Evolutionary conservation across 2,888 invertebrate genomes (phyloP), one percentile per base, ranked within the genome.

Genomic region (Clusia tigrina): DNA sequence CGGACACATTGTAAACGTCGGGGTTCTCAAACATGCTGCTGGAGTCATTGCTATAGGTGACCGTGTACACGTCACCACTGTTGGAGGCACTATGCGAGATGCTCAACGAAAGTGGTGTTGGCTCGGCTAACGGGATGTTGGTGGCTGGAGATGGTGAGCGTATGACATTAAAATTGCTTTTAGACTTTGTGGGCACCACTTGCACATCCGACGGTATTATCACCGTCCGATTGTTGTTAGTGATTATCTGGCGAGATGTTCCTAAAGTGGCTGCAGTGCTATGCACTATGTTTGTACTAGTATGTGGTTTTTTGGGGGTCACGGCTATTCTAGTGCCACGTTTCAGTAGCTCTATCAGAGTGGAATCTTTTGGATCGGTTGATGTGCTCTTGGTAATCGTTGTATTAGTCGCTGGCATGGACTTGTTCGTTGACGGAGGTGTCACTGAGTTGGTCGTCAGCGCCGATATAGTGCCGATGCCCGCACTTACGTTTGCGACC

Each of bases 301-400:
- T 69, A 77, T 89, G 88, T 90, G 86, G 83, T 92, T 93, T 77
- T 66, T 76, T 76, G 54, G 25, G 17, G 60, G 79, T 78, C 18
- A 93, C 92, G 42, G 89, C 88, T 81, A 88, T 87, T 84, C 88
- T 90, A 22, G 87, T 85, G 52, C 89, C 89, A 67, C 90, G 87
- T 83, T 92, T 93, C 55, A 93, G 85, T 61, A 93, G 86, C 81
- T 92, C 93, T 67, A 92, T 92, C 51, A 93, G 85, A 2, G 92
- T 91, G 66, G 92, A 92, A 69, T 92, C 92, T 81, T 91, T 90
- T 51, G 84, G 81, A 68, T 84, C 83, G 52, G 77, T 78, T 59
- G 84, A 80, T 72, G 86, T 84, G 79, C 85, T 84, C 74, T 78
- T 74, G 23, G 71, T 71, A 60, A 62, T 73, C 61, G 70, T 77